Evolutionary conservation across 2,113 vertebrate genomes (phyloP), one percentile per base, ranked within the genome.

Genomic region (Axis porcinus): DNA sequence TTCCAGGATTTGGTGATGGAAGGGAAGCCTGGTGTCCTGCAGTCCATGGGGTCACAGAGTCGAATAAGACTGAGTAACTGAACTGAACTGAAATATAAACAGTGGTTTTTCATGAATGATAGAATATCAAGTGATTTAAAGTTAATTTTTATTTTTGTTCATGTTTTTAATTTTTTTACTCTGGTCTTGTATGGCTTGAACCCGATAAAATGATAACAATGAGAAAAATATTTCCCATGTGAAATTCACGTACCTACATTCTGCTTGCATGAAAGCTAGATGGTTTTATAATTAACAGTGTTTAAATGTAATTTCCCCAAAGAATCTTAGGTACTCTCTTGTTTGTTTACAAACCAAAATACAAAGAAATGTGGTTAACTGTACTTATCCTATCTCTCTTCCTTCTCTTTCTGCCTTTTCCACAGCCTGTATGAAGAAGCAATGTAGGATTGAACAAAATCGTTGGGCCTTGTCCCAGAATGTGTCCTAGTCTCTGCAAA

Each of bases 281-380:
- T 40, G 19, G 5, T n/a, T 92, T 87, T 90, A 74, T 60, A 90
- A 90, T 86, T 64, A 90, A 70, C 27, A 91, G 25, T 23, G n/a
- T 83, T 95, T 74, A 93, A 86, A 86, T 82, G n/a, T 43, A 76
- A 64, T 64, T 45, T 89, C 19, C 62, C 30, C 50, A 82, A 94
- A 36, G 45, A 86, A 94, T 54, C n/a, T 58, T 85, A 52, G 86
- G 40, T 52, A 83, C 60, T 70, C 4, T 60, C 82, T 30, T 82
- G 45, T 79, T 95, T 94, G 21, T 92, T 91, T 87, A 95, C 55
- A 90, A 87, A 78, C 23, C 23, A 45, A 94, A 89, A 76, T 52
- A 84, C 10, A 43, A 79, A 36, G 17, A 60, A 79, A 47, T 55
- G 14, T 30, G 78, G 28, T 33, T 16, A 54, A 62, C 27, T n/a